phyloP scores from a whole-genome alignment of 2,113 vertebrate species.

The Myrmecobius fasciatus region DNA sequence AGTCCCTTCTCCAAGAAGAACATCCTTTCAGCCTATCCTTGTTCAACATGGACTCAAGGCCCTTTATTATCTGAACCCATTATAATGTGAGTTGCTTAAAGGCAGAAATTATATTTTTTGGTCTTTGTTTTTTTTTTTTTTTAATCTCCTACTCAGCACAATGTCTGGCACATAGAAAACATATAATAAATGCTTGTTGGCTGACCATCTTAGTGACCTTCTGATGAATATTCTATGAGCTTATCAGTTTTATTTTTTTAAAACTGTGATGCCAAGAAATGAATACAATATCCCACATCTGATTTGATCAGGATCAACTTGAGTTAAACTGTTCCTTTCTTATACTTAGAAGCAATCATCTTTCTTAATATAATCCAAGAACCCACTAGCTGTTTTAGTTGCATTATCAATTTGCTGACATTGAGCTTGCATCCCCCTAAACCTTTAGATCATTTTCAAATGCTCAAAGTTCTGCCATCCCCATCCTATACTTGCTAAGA shows the following conservation, averaged over 20 bases:
- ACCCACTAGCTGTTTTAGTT: not conserved
- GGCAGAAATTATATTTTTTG: not conserved
- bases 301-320: not conserved
- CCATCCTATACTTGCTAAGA: not conserved
- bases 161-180: not conserved
- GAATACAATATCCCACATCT: not conserved
- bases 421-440: not conserved
- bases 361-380: not conserved
- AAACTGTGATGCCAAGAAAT: not conserved
- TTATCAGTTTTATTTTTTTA: not conserved
- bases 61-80: not conserved
- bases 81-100: not conserved
- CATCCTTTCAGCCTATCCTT: not conserved
- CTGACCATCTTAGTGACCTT: not conserved
- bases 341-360: not conserved
- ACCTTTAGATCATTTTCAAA: not conserved
- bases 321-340: not conserved
- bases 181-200: not conserved
- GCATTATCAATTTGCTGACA: not conserved
- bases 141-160: not conserved
- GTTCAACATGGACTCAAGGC: not conserved
- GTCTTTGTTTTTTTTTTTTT: too few relatives aligned
- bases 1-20: not conserved
- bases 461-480: not conserved
- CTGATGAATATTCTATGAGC: not conserved